Percentiles rank a stretch among this genome's conserved stretches.
phyloP scores from a whole-genome alignment of 2,797 vertebrate genomes.

The Cryptoblepharus egeriae region DNA sequence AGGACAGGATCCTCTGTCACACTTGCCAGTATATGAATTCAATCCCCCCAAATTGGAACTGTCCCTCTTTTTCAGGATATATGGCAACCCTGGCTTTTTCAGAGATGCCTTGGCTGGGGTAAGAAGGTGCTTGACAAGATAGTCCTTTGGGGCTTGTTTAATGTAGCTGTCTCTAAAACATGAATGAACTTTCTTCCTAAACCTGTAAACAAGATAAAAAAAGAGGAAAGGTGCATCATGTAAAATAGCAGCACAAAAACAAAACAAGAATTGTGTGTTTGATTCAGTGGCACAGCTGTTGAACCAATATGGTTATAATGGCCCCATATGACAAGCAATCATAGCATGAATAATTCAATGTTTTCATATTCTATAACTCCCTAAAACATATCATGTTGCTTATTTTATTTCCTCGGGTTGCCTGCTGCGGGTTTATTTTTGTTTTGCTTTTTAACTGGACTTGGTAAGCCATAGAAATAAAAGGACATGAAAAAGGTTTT shows the following conservation, averaged over 20 bases:
- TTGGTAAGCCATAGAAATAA: background rate
- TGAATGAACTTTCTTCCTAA: background rate
- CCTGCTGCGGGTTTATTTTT: too few species aligned
- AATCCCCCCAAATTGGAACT: too few species aligned
- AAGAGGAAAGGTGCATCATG: background rate
- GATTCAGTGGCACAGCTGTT: background rate
- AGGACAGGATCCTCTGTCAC: too few species aligned
- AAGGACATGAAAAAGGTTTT: slow-evolving; percentile 44
- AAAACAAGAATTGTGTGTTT: background rate
- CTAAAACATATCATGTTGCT: slow-evolving; percentile 5
- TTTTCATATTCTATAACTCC: background rate
- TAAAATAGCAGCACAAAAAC: background rate
- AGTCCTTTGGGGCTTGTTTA: too few species aligned
- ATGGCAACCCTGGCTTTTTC: too few species aligned
- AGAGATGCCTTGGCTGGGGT: too few species aligned
- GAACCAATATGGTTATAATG: slow-evolving; percentile 16
- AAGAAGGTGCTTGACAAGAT: too few species aligned
- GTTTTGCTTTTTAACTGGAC: slow-evolving; percentile 25
- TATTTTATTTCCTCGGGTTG: slow-evolving; percentile 35
- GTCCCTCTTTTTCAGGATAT: too few species aligned
- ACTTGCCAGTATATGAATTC: too few species aligned
- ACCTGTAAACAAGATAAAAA: background rate
- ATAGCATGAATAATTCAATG: slow-evolving; percentile 61
- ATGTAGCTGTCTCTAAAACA: too few species aligned
- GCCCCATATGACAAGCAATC: background rate